Evolutionary conservation across 2,797 vertebrate genomes (phyloP), one percentile per base, ranked within the genome.

Genomic region (Petrocephalus schoutedeni): DNA sequence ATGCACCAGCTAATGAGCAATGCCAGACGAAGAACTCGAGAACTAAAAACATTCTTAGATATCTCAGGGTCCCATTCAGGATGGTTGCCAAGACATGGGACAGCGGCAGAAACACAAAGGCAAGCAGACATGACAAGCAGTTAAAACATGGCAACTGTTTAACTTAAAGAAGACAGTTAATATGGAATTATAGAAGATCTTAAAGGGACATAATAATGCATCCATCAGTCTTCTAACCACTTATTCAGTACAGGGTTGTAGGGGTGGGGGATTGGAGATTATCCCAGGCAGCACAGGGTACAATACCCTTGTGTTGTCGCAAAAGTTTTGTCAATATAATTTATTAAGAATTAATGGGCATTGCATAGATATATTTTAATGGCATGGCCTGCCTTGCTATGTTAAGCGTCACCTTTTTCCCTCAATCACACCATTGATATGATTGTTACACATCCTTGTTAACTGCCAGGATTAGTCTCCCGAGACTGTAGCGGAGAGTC

Each of bases 361-460:
- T 80, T 21, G 56, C 87, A 91, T 87, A 71, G 53, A 82, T 56
- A 61, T 12, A 88, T 87, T 82, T 88, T 61, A 64, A 89, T 87
- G 89, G 58, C 53, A 21, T 57, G 85, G 28, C 74, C 86, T 51
- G 87, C 23, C 56, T 58, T 14, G 89, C 87, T 41, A 86, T 77
- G 87, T 87, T 90, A 89, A 80, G 88, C 80, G 59, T 86, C 86
- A 41, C 41, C 58, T 45, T 36, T 82, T 85, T 86, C 16, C 28
- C 85, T 23, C 28, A n/a, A 67, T 85, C 89, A 71, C 86, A 91
- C 90, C 89, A 89, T 91, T 91, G 88, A 89, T 82, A 89, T 89
- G 89, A 91, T 92, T 89, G 91, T 91, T 91, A 90, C 89, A 90
- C 89, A 88, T 91, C 88, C 89, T 89, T 89, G 89, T 91, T 92